A percentile compares a stretch with the other conserved stretches of the same genome.
These are phyloP conservation scores for Drosophila borborema DNA, from an alignment of 2,888 invertebrate genomes.

Conservation along the genomic window DNA sequence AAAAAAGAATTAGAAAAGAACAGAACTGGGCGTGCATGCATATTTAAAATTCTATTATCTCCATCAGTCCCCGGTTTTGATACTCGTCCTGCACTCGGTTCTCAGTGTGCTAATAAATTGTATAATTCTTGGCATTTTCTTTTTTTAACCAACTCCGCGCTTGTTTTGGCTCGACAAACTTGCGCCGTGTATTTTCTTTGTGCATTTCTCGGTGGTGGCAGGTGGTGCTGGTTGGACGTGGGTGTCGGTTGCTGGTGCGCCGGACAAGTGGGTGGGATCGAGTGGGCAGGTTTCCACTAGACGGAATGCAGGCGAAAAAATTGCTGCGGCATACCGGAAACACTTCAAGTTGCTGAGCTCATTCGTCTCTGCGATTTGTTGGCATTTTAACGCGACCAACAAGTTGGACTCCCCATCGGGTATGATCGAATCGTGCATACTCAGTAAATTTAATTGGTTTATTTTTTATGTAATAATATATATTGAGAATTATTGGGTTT, in stretches of 20 bases:
- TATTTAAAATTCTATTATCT: conserved; percentile 65
- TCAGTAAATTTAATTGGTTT: not conserved
- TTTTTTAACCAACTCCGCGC: conserved; percentile 6
- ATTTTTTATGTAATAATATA: no score
- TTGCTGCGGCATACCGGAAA: conserved; percentile 81
- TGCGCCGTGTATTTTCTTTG: conserved; percentile 55
- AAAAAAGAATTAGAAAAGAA: not conserved
- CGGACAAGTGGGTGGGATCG: conserved; percentile 4
- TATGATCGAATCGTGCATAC: not conserved
- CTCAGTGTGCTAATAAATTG: conserved; percentile 64
- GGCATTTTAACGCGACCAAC: conserved; percentile 74
- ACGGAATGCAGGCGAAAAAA: conserved; percentile 53
- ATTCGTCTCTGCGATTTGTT: conserved; percentile 81
- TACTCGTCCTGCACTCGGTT: conserved; percentile 19
- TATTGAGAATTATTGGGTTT: not conserved
- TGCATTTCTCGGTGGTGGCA: conserved; percentile 40
- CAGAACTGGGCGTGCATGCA: conserved; percentile 44
- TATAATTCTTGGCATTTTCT: conserved; percentile 46
- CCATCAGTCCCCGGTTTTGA: conserved; percentile 30
- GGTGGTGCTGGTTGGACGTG: not conserved
- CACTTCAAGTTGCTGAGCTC: conserved; percentile 77
- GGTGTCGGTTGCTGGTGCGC: conserved; percentile 4
- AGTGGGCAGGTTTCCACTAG: conserved; percentile 27
- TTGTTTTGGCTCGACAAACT: conserved; percentile 62
- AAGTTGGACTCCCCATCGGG: conserved; percentile 7